phyloP scores from a whole-genome alignment of 2,797 vertebrate species.

The Margarornis squamiger region DNA sequence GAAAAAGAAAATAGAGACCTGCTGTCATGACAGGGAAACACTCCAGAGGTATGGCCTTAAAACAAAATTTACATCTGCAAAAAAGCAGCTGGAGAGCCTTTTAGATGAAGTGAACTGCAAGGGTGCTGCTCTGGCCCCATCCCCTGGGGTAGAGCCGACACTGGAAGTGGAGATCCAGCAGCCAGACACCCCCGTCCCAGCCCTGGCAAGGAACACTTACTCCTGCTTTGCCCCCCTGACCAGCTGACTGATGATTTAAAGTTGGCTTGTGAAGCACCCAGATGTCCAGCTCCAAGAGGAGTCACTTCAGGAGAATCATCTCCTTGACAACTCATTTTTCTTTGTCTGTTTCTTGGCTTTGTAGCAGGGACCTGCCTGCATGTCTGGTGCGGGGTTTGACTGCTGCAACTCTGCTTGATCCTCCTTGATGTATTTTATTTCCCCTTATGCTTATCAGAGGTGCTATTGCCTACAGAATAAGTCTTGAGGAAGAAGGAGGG shows the following conservation, averaged over 20 bases:
- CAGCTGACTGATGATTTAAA: conserved; percentile 30
- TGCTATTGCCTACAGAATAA: neutral
- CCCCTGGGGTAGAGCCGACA: neutral
- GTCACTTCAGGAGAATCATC: conserved; percentile 61
- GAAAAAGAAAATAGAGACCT: neutral
- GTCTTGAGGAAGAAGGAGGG: neutral
- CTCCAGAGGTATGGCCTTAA: neutral
- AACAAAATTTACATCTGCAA: neutral
- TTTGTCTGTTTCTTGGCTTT: conserved; percentile 66
- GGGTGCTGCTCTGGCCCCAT: neutral
- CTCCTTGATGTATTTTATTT: conserved; percentile 42
- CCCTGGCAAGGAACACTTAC: neutral
- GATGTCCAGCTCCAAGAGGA: conserved; percentile 66
- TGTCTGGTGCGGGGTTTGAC: conserved; percentile 17
- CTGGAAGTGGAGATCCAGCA: neutral
- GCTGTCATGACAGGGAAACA: neutral
- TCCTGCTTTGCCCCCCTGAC: neutral
- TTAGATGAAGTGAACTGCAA: neutral
- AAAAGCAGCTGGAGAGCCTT: neutral
- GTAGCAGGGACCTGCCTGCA: conserved; percentile 33
- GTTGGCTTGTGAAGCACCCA: conserved; percentile 57
- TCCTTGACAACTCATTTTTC: conserved; percentile 69
- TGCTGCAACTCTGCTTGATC: conserved; percentile 51
- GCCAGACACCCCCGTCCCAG: neutral
- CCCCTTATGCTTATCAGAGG: conserved; percentile 23